phyloP scores from a whole-genome alignment of 2,113 vertebrate species.

The Corydoras maculifer region DNA sequence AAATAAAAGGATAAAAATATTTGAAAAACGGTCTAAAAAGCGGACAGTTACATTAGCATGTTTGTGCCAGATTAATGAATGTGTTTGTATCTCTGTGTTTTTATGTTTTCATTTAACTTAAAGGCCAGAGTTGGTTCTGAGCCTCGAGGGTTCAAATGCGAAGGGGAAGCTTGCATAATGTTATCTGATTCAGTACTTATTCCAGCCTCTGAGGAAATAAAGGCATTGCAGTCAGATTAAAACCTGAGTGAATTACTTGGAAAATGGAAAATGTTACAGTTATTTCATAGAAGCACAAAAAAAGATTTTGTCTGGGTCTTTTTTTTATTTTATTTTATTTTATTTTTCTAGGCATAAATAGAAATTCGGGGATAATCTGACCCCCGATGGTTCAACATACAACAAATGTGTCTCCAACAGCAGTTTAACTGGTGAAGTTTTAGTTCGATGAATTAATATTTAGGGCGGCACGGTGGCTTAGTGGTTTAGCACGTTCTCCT shows the following conservation, averaged over 20 bases:
- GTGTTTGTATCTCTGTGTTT: not conserved
- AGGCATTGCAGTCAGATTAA: slow-evolving; percentile 7
- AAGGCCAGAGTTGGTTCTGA: not conserved
- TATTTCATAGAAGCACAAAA: slow-evolving; percentile 14
- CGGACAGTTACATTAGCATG: not conserved
- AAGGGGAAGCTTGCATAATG: slow-evolving; percentile 4
- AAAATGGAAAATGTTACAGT: slow-evolving; percentile 16
- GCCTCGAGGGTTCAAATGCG: not conserved
- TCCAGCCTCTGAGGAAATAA: slow-evolving; percentile 16
- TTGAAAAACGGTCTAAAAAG: not conserved
- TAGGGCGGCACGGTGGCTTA: no score
- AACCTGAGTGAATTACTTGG: not conserved
- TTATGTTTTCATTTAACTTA: slow-evolving; percentile 11
- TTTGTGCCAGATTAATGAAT: not conserved
- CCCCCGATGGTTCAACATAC: no score
- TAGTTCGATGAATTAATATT: no score
- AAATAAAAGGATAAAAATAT: no score
- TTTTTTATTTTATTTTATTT: no score
- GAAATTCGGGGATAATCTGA: no score
- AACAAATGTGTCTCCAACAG: no score
- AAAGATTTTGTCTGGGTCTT: no score
- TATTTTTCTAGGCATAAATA: no score
- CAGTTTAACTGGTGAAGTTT: no score
- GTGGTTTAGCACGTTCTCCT: no score
- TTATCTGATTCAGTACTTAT: slow-evolving; percentile 18